These are phyloP conservation scores for Capitulum mitella DNA, from an alignment of 2,888 invertebrate species.

Conservation along the genomic window DNA sequence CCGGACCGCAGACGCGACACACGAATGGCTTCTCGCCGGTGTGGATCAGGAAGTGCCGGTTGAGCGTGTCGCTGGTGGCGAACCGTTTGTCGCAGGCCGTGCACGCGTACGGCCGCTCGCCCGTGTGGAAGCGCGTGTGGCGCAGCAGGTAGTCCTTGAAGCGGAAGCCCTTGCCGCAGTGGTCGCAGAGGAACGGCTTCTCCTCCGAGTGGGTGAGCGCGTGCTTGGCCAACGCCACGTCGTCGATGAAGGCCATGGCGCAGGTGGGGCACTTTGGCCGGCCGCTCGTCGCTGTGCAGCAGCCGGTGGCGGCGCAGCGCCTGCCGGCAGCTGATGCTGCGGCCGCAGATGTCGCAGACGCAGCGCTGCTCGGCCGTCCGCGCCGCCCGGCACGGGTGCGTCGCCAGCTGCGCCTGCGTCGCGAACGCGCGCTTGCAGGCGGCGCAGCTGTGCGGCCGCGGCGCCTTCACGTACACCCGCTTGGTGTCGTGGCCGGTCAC, in stretches of 20 bases:
- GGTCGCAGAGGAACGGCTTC: neutral
- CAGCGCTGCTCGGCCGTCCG: neutral
- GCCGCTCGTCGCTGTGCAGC: constrained; percentile 26
- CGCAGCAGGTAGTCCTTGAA: constrained; percentile 6
- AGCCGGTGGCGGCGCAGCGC: constrained; percentile 19
- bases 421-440: neutral
- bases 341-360: constrained; percentile 7
- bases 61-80: constrained; percentile 47
- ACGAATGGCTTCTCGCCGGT: constrained; percentile 49
- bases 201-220: constrained; percentile 38
- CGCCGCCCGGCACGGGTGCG: neutral
- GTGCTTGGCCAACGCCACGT: constrained; percentile 46
- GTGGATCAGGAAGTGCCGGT: constrained; percentile 50
- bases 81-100: constrained; percentile 48
- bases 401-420: neutral
- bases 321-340: neutral
- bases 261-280: constrained; percentile 52
- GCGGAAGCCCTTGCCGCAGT: constrained; percentile 19
- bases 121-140: neutral
- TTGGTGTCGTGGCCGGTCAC: neutral
- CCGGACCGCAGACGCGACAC: constrained; percentile 40
- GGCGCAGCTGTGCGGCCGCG: neutral
- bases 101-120: constrained; percentile 47
- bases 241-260: constrained; percentile 49
- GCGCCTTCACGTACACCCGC: neutral